Evolutionary conservation across 2,888 invertebrate genomes (phyloP).

Genomic region (Phalera bucephala): DNA sequence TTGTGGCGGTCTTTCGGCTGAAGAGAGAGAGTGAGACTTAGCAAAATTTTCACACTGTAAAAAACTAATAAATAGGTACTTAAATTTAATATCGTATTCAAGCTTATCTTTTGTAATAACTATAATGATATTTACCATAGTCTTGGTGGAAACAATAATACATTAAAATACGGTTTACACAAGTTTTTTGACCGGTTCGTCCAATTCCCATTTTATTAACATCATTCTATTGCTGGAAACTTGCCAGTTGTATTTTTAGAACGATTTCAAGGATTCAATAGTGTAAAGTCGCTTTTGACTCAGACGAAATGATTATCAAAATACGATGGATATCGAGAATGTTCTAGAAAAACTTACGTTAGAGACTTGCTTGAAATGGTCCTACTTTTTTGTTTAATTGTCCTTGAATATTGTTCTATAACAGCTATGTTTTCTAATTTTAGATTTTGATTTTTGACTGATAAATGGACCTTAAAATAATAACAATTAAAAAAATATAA

Average conservation of each 20-base stretch:
- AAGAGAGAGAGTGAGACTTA: too few relatives aligned
- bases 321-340: slow-evolving; percentile 10
- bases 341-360: too few relatives aligned
- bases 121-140: background rate
- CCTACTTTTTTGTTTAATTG: too few relatives aligned
- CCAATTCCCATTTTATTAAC: slow-evolving; percentile 51
- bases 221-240: slow-evolving; percentile 40
- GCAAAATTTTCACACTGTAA: too few relatives aligned
- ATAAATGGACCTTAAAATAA: too few relatives aligned
- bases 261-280: slow-evolving; percentile 50
- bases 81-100: background rate
- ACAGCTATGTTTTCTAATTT: too few relatives aligned
- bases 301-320: slow-evolving; percentile 20
- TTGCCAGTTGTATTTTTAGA: slow-evolving; percentile 49
- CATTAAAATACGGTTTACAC: slow-evolving; percentile 20
- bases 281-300: slow-evolving; percentile 36
- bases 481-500: too few relatives aligned
- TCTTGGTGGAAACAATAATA: slow-evolving; percentile 1
- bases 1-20: too few relatives aligned
- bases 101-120: background rate
- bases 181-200: slow-evolving; percentile 41
- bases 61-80: too few relatives aligned
- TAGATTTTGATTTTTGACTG: too few relatives aligned
- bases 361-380: too few relatives aligned
- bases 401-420: too few relatives aligned